These are phyloP conservation scores for Tetramorium alpestre DNA, from an alignment of 1,140 invertebrate genomes.

Conservation along the genomic window DNA sequence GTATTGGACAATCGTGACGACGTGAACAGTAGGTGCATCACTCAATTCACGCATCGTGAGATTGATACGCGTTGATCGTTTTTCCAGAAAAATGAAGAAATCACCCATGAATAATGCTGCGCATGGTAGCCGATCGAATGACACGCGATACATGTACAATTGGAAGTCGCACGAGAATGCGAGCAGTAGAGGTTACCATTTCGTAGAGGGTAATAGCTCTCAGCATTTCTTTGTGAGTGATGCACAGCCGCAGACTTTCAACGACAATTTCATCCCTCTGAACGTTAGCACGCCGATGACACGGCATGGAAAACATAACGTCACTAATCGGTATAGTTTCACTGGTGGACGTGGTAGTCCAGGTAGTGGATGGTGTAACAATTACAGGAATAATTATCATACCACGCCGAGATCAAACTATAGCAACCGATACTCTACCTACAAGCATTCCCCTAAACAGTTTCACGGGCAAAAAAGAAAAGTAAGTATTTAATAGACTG, in stretches of 20 bases:
- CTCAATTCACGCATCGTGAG: background rate
- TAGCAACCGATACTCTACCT: slow-evolving; percentile 62
- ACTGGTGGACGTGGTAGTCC: slow-evolving; percentile 47
- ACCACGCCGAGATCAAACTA: slow-evolving; percentile 48
- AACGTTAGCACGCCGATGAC: slow-evolving; percentile 63
- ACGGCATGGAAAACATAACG: slow-evolving; percentile 36
- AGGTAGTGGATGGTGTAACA: slow-evolving; percentile 52
- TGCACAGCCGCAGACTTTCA: background rate
- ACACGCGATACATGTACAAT: slow-evolving; percentile 36
- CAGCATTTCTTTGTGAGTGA: background rate
- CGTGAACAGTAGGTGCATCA: background rate
- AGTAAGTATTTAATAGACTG: slow-evolving; percentile 25
- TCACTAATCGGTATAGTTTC: slow-evolving; percentile 49
- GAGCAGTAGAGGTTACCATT: slow-evolving; percentile 66
- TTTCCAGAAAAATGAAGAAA: slow-evolving; percentile 72
- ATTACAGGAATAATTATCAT: slow-evolving; percentile 60
- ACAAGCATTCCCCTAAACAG: slow-evolving; percentile 56
- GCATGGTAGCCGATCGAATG: slow-evolving; percentile 32
- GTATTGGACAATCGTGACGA: no score
- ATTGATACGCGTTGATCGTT: background rate
- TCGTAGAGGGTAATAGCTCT: slow-evolving; percentile 40
- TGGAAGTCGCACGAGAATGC: slow-evolving; percentile 60
- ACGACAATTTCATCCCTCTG: slow-evolving; percentile 76
- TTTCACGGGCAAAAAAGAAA: slow-evolving; percentile 57
- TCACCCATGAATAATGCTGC: slow-evolving; percentile 76